Evolutionary conservation across 1,140 invertebrate genomes (phyloP).

Genomic region (Drosophila sturtevanti): DNA sequence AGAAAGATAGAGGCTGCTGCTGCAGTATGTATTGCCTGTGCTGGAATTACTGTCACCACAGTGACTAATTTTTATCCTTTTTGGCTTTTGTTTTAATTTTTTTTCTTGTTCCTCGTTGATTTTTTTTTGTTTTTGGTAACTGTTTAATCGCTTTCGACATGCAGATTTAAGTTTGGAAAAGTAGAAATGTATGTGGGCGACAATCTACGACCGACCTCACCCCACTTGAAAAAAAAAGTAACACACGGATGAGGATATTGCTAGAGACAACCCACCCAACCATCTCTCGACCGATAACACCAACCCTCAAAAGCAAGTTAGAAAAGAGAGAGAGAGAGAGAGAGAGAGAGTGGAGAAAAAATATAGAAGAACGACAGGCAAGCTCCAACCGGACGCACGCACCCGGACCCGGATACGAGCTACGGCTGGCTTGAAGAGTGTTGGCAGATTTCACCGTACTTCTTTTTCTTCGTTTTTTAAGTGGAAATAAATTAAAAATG

Average conservation of each 20-base stretch:
- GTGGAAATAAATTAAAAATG: slow-evolving; percentile 82
- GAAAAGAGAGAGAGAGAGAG: background rate
- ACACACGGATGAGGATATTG: slow-evolving; percentile 57
- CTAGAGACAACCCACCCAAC: slow-evolving; percentile 22
- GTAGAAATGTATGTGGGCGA: slow-evolving; percentile 17
- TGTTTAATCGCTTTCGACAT: slow-evolving; percentile 82
- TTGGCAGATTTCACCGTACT: slow-evolving; percentile 16
- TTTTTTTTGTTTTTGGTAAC: slow-evolving; percentile 64
- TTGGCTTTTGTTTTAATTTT: slow-evolving; percentile 28
- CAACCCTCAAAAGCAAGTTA: slow-evolving; percentile 27
- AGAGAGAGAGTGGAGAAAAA: background rate
- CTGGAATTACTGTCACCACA: slow-evolving; percentile 72
- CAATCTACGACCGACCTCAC: background rate
- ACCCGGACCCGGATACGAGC: slow-evolving; percentile 58
- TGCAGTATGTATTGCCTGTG: slow-evolving; percentile 23
- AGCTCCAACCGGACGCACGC: slow-evolving; percentile 74
- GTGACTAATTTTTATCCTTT: slow-evolving; percentile 81
- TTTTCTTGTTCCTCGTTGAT: slow-evolving; percentile 45
- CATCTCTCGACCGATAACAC: slow-evolving; percentile 48
- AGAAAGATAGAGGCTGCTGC: background rate
- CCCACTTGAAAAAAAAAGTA: slow-evolving; percentile 4
- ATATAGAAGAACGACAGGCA: slow-evolving; percentile 31
- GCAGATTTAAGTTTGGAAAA: slow-evolving; percentile 75
- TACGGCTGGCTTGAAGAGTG: slow-evolving; percentile 51
- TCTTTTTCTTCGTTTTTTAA: slow-evolving; percentile 66